Conservation (phyloP, 2,797 vertebrate genomes). For the Sebastes matsubarae region DNA sequence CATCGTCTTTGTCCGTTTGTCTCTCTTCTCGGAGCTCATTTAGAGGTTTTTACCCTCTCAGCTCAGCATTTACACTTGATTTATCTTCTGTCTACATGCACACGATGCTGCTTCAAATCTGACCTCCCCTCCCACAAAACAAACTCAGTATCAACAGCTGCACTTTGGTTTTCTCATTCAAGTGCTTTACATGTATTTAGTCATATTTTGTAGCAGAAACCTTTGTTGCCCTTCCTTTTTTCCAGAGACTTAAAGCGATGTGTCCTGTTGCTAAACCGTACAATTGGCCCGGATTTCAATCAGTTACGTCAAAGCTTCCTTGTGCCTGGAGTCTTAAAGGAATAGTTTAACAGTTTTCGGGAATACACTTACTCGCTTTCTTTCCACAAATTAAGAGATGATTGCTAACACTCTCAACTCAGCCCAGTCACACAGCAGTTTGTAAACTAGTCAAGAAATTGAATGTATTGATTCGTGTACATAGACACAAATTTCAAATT, state of each 20-base stretch:
- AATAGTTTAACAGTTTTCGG: not conserved
- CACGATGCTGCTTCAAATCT: constrained; percentile 33
- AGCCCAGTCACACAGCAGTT: too few species aligned
- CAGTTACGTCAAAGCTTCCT: constrained; percentile 10
- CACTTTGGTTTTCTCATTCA: constrained; percentile 11
- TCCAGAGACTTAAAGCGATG: not conserved
- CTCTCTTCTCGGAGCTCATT: constrained; percentile 38
- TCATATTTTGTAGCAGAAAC: constrained; percentile 35
- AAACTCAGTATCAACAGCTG: not conserved
- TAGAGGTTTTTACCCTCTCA: constrained; percentile 3
- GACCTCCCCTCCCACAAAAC: not conserved
- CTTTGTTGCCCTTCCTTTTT: not conserved
- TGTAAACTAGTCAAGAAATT: too few species aligned
- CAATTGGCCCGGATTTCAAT: constrained; percentile 8
- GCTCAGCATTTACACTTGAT: constrained; percentile 3
- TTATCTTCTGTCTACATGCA: not conserved
- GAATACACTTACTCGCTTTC: not conserved
- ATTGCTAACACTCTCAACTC: not conserved
- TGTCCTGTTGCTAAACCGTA: not conserved
- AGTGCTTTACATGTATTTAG: constrained; percentile 8
- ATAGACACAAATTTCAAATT: too few species aligned
- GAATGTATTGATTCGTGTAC: too few species aligned
- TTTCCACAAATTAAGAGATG: not conserved
- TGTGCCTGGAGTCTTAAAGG: constrained; percentile 2
- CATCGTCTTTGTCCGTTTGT: constrained; percentile 56